These are phyloP conservation scores for Acanthiza pusilla DNA, from an alignment of 2,797 vertebrate genomes.

Conservation along the genomic window DNA sequence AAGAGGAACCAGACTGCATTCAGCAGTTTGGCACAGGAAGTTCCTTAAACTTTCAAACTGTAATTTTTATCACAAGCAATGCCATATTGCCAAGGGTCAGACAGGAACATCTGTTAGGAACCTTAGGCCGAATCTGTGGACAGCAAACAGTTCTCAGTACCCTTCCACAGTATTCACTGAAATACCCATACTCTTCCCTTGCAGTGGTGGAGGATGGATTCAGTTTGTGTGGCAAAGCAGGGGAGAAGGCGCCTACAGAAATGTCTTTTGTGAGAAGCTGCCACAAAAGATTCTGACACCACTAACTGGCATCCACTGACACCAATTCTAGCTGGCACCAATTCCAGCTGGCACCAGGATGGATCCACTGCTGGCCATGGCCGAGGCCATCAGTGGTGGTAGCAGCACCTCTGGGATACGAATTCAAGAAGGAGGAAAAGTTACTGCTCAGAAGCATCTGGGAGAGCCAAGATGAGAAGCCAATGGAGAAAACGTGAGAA, in stretches of 20 bases:
- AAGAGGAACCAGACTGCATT: neutral
- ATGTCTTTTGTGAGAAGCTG: neutral
- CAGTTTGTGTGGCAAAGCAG: neutral
- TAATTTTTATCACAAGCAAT: neutral
- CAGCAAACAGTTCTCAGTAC: neutral
- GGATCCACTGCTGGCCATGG: neutral
- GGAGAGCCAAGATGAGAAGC: neutral
- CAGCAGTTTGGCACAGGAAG: neutral
- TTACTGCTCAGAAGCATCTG: neutral
- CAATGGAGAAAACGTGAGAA: neutral
- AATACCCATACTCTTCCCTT: neutral
- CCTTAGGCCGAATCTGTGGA: neutral
- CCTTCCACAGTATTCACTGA: neutral
- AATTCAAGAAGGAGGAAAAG: neutral
- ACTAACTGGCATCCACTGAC: neutral
- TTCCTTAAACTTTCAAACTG: neutral
- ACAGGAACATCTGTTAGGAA: neutral
- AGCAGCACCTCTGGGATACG: neutral
- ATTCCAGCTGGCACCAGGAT: neutral
- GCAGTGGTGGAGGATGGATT: neutral
- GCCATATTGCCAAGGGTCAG: neutral
- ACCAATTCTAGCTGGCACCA: too few relatives aligned
- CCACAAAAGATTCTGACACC: neutral
- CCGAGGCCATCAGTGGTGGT: neutral
- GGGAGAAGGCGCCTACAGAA: too few relatives aligned